Percentiles rank a stretch among this genome's conserved stretches.
phyloP scores from a whole-genome alignment of 1,140 invertebrate species.

The Diabrotica virgifera region DNA sequence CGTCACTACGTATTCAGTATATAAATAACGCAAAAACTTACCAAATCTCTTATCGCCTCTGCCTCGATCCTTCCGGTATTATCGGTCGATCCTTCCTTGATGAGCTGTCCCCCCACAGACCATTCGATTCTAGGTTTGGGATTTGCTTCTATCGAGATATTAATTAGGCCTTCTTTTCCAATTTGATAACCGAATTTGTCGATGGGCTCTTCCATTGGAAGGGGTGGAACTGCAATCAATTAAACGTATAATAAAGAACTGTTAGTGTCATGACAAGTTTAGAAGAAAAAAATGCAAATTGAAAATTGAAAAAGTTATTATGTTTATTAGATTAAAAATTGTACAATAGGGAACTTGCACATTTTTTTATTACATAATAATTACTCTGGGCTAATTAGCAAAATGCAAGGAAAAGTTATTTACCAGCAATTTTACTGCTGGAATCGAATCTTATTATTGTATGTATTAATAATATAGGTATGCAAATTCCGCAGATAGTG shows the following conservation, averaged over 20 bases:
- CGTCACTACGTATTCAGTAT: neutral
- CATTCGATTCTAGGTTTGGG: slow-evolving; percentile 65
- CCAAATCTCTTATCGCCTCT: slow-evolving; percentile 52
- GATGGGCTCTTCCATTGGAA: slow-evolving; percentile 52
- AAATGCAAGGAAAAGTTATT: too few species aligned
- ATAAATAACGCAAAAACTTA: slow-evolving; percentile 39
- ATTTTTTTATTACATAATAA: too few species aligned
- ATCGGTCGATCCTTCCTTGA: slow-evolving; percentile 56
- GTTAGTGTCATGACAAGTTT: too few species aligned
- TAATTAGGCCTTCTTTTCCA: slow-evolving; percentile 63
- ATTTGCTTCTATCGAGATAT: slow-evolving; percentile 66
- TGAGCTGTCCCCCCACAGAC: slow-evolving; percentile 57
- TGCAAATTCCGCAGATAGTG: too few species aligned
- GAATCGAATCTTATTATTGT: too few species aligned
- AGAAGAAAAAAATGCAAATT: too few species aligned
- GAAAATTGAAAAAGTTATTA: too few species aligned
- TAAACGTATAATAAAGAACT: neutral
- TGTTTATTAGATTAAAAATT: too few species aligned
- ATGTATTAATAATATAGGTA: too few species aligned
- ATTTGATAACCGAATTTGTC: slow-evolving; percentile 69
- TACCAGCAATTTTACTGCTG: too few species aligned
- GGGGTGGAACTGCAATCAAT: slow-evolving; percentile 57
- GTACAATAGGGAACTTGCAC: too few species aligned
- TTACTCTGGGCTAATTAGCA: too few species aligned
- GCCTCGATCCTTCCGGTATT: slow-evolving; percentile 52